Percentiles rank a stretch among this genome's conserved stretches.
Evolutionary conservation across 2,113 vertebrate genomes (phyloP).

Genomic region (Mola mola): DNA sequence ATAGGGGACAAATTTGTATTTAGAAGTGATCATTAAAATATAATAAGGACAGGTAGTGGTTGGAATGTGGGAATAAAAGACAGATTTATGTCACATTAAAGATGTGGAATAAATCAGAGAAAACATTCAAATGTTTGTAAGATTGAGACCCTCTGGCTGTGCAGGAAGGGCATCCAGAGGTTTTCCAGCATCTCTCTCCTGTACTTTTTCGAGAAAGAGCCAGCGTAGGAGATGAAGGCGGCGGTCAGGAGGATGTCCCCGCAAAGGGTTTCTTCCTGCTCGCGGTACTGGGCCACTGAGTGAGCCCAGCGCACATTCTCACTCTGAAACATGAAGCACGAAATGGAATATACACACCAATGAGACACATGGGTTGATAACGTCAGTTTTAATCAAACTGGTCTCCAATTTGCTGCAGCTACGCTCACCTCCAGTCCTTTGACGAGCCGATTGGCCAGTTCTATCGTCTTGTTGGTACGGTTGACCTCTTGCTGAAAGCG

Average conservation of each 20-base stretch:
- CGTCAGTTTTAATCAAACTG: background rate
- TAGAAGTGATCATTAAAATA: background rate
- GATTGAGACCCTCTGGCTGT: constrained; percentile 69
- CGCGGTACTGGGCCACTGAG: constrained; percentile 77
- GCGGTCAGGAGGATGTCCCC: constrained; percentile 81
- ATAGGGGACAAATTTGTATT: background rate
- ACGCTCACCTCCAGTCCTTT: constrained; percentile 93
- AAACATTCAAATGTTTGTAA: background rate
- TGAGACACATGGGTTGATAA: background rate
- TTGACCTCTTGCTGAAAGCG: constrained; percentile 93
- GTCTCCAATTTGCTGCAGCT: background rate
- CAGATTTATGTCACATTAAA: background rate
- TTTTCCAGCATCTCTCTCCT: constrained; percentile 75
- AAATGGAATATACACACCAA: constrained; percentile 1
- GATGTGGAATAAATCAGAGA: no score
- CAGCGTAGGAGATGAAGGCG: constrained; percentile 80
- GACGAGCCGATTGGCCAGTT: constrained; percentile 95
- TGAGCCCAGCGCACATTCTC: constrained; percentile 84
- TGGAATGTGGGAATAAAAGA: background rate
- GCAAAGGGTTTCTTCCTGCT: constrained; percentile 81
- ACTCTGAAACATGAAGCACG: constrained; percentile 68
- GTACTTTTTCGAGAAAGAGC: constrained; percentile 81
- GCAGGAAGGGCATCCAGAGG: constrained; percentile 78
- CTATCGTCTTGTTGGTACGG: constrained; percentile 94
- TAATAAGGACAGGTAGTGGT: background rate